Evolutionary conservation across 2,797 vertebrate genomes (phyloP).

Genomic region (Silurus aristotelis): DNA sequence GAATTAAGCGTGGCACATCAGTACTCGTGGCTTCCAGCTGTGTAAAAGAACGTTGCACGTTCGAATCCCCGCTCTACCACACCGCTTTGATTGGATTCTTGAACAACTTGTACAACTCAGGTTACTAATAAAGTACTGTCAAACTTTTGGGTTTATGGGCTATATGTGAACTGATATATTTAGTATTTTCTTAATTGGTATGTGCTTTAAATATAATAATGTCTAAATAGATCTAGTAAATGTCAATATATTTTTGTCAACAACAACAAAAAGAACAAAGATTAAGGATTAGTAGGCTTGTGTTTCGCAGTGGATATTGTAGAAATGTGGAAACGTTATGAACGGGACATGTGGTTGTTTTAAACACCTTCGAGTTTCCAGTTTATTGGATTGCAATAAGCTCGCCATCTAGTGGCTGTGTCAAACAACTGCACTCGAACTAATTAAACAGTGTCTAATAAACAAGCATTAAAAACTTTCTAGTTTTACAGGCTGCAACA

Average conservation of each 20-base stretch:
- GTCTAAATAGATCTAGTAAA: neutral
- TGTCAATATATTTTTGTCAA: neutral
- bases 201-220: neutral
- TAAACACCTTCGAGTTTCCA: neutral
- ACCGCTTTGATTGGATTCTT: neutral
- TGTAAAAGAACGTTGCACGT: too few relatives aligned
- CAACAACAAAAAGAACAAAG: neutral
- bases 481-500: too few relatives aligned
- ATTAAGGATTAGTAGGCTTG: neutral
- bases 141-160: neutral
- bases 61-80: too few relatives aligned
- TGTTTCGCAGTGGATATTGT: neutral
- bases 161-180: neutral
- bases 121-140: neutral
- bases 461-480: too few relatives aligned
- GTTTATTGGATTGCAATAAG: slow-evolving; percentile 2
- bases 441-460: too few relatives aligned
- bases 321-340: neutral
- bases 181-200: neutral
- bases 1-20: too few relatives aligned
- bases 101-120: neutral
- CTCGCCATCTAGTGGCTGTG: slow-evolving; percentile 46
- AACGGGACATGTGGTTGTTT: too few relatives aligned
- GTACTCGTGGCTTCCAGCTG: too few relatives aligned
- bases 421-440: neutral